Base-by-base conservation (phyloP, 2,888 invertebrate species). In the Macrosoma leucophasiata region DNA sequence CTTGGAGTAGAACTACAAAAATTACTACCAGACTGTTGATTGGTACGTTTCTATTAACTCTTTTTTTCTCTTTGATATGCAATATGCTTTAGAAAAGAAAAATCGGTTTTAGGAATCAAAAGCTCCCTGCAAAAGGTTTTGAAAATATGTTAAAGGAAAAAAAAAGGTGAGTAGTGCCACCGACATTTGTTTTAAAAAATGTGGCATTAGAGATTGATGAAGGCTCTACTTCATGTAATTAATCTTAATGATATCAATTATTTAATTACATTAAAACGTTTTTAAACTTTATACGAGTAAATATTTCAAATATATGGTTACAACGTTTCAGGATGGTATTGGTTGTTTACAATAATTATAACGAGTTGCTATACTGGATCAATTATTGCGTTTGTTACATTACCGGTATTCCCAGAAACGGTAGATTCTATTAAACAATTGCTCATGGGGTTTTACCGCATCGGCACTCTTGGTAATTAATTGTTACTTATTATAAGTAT, bases 271-370 rank as follows among this genome's bases (percentile, higher is more conserved):
- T n/a, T n/a, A n/a, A n/a, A n/a, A n/a, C n/a, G n/a, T n/a, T n/a
- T 13, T 13, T 8, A 12, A 11, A 3, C 1, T 19, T 6, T n/a
- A 6, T 9, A 17, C 7, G 17, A 8, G n/a, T 20, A 20, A n/a
- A 20, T 20, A 20, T 20, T 20, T 20, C 20, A 2, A 8, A 20
- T 17, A 5, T 17, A 1, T 27, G 2, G 15, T 41, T 15, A 9
- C 10, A 3, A 22, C 14, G 3, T 18, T 67, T 36, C 44, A 91
- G 91, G 89, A 36, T 88, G 90, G 74, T 94, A 94, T 64, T 94
- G 94, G 94, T 63, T 92, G n/a, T 94, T 93, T 52, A 93, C 93
- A 2, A 93, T 93, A 20, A 94, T 94, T 31, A 90, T 93, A 29
- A 93, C 93, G 1, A 90, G 93, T 30, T 92, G 93, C 55, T 94